Base-by-base conservation (phyloP, 2,113 vertebrate genomes). In the Carettochelys insculpta region DNA sequence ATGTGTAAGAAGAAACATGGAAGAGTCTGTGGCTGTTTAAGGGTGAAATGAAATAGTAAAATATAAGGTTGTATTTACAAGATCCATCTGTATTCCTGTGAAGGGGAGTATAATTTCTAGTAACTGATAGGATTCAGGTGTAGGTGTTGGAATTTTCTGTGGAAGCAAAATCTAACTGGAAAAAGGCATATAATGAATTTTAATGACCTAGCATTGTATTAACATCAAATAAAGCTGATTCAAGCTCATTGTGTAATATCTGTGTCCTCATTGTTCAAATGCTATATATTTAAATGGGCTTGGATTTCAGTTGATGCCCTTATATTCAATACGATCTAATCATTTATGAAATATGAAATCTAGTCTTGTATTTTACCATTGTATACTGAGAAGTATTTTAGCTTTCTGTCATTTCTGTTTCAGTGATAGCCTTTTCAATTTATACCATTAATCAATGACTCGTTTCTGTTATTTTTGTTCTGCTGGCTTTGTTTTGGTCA, bases 251-350 rank as follows among this genome's bases (percentile, higher is more conserved):
- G 12, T 13, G 20, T 43, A 43, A 73, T 5, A 75, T 14, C 71
- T 75, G 41, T 27, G 76, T 80, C 89, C 1, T 3, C 73, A 88
- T 82, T 78, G 5, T 4, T 91, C 0, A 29, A 82, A 94, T 85
- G 19, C 91, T 22, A 52, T 89, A 45, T 76, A 78, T 54, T 27
- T 48, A 16, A 79, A 45, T 91, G 48, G 12, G 82, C 82, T 87
- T 84, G 58, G 38, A 91, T 73, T 91, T 84, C 41, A 61, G 14
- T 77, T 56, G 11, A 50, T 90, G 82, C 41, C 90, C 45, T 6
- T 54, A 10, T 5, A 80, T 71, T 50, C 6, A 65, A 2, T 43
- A 77, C 51, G 79, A 87, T 51, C 73, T 1, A 79, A 43, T 22
- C 1, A 2, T 11, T 43, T 43, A 73, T 27, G 38, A 73, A 43